phyloP scores from a whole-genome alignment of 2,888 invertebrate genomes.

The Crepidodera aurea region DNA sequence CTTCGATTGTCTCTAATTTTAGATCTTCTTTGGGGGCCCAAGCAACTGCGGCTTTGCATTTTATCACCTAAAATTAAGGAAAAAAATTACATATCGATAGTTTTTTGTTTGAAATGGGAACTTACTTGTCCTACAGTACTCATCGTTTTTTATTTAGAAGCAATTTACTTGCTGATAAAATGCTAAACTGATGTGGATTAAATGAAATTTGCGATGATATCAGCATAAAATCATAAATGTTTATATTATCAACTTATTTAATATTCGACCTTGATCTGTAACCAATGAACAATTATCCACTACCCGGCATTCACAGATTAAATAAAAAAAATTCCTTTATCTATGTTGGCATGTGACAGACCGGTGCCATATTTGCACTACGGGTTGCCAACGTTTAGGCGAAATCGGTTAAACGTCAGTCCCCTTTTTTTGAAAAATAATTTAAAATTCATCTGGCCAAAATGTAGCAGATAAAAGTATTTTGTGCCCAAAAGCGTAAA shows the following conservation, averaged over 20 bases:
- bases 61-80: constrained; percentile 66
- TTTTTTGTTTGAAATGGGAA: background rate
- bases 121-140: constrained; percentile 9
- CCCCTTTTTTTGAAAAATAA: too few relatives aligned
- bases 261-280: background rate
- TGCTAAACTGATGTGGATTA: background rate
- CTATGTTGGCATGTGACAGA: too few relatives aligned
- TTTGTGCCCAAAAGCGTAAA: too few relatives aligned
- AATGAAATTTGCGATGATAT: background rate
- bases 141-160: background rate
- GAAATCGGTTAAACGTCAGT: too few relatives aligned
- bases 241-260: background rate
- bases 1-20: constrained; percentile 89
- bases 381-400: too few relatives aligned
- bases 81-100: background rate
- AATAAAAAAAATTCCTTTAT: too few relatives aligned
- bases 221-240: background rate
- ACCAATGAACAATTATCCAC: too few relatives aligned
- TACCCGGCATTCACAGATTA: too few relatives aligned
- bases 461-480: too few relatives aligned
- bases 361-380: too few relatives aligned
- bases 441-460: too few relatives aligned
- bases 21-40: constrained; percentile 94
- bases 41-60: constrained; percentile 94
- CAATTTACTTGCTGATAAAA: background rate